Base-by-base conservation (phyloP, 2,113 vertebrate species). In the Phrynocephalus versicolor region DNA sequence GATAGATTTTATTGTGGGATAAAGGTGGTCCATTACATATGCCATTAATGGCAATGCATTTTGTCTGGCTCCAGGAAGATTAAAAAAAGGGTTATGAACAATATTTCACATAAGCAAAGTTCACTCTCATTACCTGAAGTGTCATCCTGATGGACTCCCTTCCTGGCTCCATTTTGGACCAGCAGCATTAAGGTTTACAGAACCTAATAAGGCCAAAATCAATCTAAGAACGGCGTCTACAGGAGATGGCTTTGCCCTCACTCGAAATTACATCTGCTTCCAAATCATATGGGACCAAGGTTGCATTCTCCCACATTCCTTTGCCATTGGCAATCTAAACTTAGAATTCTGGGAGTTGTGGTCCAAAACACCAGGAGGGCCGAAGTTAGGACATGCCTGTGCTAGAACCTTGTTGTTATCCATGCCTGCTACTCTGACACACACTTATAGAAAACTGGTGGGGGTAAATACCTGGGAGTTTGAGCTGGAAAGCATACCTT, bases 1-100 rank as follows among this genome's bases (percentile, higher is more conserved):
- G 75, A 27, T 92, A 91, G 85, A 84, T 85, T 90, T 94, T 91
- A 93, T 85, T 93, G 89, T 82, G n/a, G 90, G 89, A 84, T 91
- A 89, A 88, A 73, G 89, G 85, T 33, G 87, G 75, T 87, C 67
- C 88, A 84, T 91, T 93, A 90, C 45, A 88, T 87, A 73, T 88
- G 86, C 82, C 90, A 51, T 77, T 92, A 92, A 64, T 21, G 83
- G 85, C 91, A 80, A 86, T 85, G 69, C 33, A 81, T 89, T 94
- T 93, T 51, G 5, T 93, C 87, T 78, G 77, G 87, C 85, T 94
- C 79, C 82, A 90, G 87, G 85, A 93, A 93, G 91, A 90, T 80
- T n/a, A n/a, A n/a, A 60, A 92, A 85, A 94, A 83, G 57, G 79
- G 92, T 33, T 73, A 89, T 71, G 90, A 82, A 82, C 21, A 91